Evolutionary conservation across 2,888 invertebrate genomes (phyloP), one percentile per base, ranked within the genome.

Genomic region (Timema podura): DNA sequence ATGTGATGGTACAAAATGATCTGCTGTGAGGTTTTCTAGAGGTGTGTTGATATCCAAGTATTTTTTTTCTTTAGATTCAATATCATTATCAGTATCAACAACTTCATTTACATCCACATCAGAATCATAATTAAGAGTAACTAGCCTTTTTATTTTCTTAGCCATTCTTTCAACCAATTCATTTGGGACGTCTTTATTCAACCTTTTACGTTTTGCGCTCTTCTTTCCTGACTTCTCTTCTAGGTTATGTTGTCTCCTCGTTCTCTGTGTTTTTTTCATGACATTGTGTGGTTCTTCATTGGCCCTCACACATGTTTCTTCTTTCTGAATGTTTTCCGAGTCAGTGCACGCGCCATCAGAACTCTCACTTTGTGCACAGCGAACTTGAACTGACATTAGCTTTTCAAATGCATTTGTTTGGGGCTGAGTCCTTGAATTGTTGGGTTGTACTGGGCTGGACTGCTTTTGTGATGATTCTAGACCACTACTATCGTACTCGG

Each of bases 191-290:
- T 45, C 59, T 6, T 45, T 11, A 44, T 10, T 48, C 8, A 48
- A 5, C 6, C 16, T 44, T 13, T 44, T 72, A 45, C 59, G 47
- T 59, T 61, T 59, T 46, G 46, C n/a, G 57, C 61, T 30, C 30
- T 68, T 70, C 47, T 57, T 13, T n/a, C 51, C 47, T 47, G 44
- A 13, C 67, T 69, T 48, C 6, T 64, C 45, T 66, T 69, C 71
- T 45, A 71, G 48, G 15, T 48, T 67, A 16, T 64, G 48, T 49
- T 69, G 59, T 10, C 67, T 54, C 49, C 49, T 70, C 16, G 66
- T 69, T 47, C 46, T 68, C 45, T 70, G 61, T 15, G 48, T 57
- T 10, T 30, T 68, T 46, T 48, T 15, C 44, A 49, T 9, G 44
- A 9, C 30, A 44, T 48, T 64, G 48, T n/a, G 45, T 13, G 11